phyloP scores from a whole-genome alignment of 2,113 vertebrate genomes.

The Eublepharis macularius region DNA sequence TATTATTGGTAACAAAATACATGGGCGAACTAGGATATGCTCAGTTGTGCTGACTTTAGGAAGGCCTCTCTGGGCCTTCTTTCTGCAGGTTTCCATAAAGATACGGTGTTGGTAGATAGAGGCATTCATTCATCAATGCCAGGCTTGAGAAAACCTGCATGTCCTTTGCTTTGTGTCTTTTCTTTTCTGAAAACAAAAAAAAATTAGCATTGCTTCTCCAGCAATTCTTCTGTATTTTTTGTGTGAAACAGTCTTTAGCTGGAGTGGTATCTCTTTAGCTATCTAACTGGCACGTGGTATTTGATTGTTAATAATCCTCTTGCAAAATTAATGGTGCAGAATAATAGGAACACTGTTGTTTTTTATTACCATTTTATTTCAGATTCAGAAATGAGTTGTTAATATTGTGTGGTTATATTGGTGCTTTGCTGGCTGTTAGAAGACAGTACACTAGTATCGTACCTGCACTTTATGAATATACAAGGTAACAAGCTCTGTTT shows the following conservation, averaged over 20 bases:
- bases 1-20: background rate
- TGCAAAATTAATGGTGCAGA: background rate
- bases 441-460: constrained; percentile 92
- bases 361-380: constrained; percentile 31
- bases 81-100: background rate
- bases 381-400: constrained; percentile 92
- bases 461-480: constrained; percentile 95
- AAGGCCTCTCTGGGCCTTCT: background rate
- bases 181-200: no score
- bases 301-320: background rate
- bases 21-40: no score
- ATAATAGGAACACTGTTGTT: constrained; percentile 1
- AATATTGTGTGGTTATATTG: constrained; percentile 90
- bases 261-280: no score
- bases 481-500: constrained; percentile 78
- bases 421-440: constrained; percentile 89
- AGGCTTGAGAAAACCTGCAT: background rate
- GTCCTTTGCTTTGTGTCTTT: no score
- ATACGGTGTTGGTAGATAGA: background rate
- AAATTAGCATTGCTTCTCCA: no score
- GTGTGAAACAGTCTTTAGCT: no score
- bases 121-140: background rate
- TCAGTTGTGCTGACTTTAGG: background rate
- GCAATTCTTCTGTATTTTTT: no score
- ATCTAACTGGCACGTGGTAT: no score